Evolutionary conservation across 2,797 vertebrate species (phyloP).

Genomic region (Enteromius paludinosus): DNA sequence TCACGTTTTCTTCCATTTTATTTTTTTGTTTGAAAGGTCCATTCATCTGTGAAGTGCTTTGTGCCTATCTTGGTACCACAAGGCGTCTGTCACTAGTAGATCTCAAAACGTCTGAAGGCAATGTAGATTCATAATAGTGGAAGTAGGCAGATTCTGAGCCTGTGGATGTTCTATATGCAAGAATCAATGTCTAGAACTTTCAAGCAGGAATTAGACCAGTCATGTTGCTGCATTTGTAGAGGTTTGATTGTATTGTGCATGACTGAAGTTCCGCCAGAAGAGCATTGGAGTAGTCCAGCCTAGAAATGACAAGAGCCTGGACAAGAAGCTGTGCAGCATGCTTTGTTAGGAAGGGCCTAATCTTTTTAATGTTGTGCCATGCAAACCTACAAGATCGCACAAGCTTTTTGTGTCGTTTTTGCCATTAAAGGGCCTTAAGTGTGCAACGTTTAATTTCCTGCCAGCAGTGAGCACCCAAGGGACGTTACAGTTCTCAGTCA

Average conservation of each 20-base stretch:
- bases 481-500: constrained; percentile 17
- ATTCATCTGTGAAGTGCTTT: background rate
- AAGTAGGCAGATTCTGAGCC: background rate
- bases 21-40: background rate
- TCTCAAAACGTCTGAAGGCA: background rate
- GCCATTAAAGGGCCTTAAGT: background rate
- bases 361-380: background rate
- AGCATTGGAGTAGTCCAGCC: background rate
- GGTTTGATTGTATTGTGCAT: background rate
- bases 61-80: background rate
- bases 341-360: background rate
- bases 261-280: background rate
- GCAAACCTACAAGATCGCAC: background rate
- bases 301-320: background rate
- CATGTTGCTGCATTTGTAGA: background rate
- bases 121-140: background rate
- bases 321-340: background rate
- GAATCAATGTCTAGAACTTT: background rate
- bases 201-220: background rate
- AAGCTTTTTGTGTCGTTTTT: background rate
- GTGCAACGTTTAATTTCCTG: constrained; percentile 6
- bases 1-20: background rate
- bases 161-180: background rate
- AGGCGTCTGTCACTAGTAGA: background rate
- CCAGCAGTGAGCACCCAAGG: constrained; percentile 30